A percentile compares a stretch with the other conserved stretches of the same genome.
Conservation (phyloP, 2,888 invertebrate species). For the Meta bourneti region DNA sequence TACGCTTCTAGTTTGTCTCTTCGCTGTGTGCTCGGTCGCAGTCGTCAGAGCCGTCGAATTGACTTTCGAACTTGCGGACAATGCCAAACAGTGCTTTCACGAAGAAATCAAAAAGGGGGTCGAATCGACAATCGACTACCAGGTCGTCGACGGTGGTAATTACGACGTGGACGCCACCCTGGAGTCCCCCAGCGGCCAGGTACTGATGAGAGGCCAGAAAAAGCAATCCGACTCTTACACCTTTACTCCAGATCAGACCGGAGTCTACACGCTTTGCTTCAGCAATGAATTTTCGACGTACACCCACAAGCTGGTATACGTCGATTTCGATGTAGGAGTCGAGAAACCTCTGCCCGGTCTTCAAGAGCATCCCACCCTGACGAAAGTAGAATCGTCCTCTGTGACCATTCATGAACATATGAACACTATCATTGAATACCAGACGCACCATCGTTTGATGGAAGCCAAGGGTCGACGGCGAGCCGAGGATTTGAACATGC, state of each 20-base stretch:
- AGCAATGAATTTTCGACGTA: conserved; percentile 95
- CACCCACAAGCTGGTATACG: conserved; percentile 91
- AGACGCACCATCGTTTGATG: conserved; percentile 96
- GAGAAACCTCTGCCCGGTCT: conserved; percentile 90
- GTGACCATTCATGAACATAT: conserved; percentile 94
- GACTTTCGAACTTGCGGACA: conserved; percentile 98
- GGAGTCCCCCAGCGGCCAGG: conserved; percentile 91
- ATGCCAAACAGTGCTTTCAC: conserved; percentile 93
- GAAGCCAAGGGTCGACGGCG: conserved; percentile 96
- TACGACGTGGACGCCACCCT: conserved; percentile 97
- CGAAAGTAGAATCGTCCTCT: conserved; percentile 90
- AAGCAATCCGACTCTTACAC: conserved; percentile 97
- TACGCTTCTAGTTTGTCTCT: background rate
- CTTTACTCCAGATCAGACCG: conserved; percentile 87
- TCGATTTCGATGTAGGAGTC: conserved; percentile 95
- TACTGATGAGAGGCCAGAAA: conserved; percentile 94
- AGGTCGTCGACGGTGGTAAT: conserved; percentile 99
- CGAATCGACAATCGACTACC: conserved; percentile 90
- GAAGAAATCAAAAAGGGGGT: conserved; percentile 94
- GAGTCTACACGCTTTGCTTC: conserved; percentile 94
- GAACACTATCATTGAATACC: conserved; percentile 93
- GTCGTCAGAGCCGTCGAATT: conserved; percentile 85
- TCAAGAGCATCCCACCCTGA: conserved; percentile 88
- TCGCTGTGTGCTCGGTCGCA: background rate
- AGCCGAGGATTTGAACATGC: conserved; percentile 96